Evolutionary conservation across 2,113 vertebrate species (phyloP), one percentile per base, ranked within the genome.

Genomic region (Emberiza fucata): DNA sequence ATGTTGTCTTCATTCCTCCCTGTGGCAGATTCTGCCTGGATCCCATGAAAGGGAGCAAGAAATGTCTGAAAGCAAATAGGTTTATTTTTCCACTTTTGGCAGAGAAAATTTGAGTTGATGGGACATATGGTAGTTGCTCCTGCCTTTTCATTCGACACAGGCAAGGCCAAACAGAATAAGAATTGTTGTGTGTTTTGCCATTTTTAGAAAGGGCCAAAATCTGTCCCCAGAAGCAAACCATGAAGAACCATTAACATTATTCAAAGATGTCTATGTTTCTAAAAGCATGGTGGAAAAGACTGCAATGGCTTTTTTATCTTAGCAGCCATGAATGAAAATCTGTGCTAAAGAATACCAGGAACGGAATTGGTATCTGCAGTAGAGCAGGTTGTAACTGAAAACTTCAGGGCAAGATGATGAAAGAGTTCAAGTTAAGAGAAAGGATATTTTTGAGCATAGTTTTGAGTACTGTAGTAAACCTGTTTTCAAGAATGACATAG

Each of bases 1-100:
- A 92, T 92, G 84, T 88, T 95, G 83, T 16, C 3, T 81, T 92
- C 86, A 94, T 94, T 93, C 54, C 71, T 95, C 82, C 88, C 85
- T 71, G 50, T 92, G 86, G 85, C 76, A 92, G 68, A 44, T 90
- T 88, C 71, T 91, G 75, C 60, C 71, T 86, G 12, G 2, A 83
- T 83, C 31, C 42, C 21, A 25, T 6, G 66, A 93, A 94, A 73
- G 10, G 16, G 39, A 92, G 31, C 8, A 71, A 90, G 48, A 86
- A 77, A 81, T 56, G 7, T 82, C 73, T 92, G 45, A 60, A 71
- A 92, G 45, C 13, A 88, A 90, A 81, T 60, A 44, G 28, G 47
- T 66, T 88, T 73, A 47, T 92, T 83, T 91, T 94, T 92, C 39
- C n/a, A 69, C 17, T 90, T 91, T 86, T 70, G 39, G 64, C 77